Evolutionary conservation across 1,140 invertebrate species (phyloP), one percentile per base, ranked within the genome.

Genomic region (Drosophila lacertosa): DNA sequence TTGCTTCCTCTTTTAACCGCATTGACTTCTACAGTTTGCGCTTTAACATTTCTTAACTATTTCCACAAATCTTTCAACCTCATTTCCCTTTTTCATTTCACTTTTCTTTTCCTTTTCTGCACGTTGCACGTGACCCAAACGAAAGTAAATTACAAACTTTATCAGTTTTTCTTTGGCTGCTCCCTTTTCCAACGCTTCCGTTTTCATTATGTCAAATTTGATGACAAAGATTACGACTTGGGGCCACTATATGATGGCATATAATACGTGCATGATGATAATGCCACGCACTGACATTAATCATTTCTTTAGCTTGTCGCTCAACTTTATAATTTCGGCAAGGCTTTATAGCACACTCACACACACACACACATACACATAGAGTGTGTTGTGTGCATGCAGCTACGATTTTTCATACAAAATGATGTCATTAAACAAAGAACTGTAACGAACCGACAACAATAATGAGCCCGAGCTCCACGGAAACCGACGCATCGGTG

Each of bases 381-480:
- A 18, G 10, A 20, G 3, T 47, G 10, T 39, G 50, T 24, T 53
- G 32, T 48, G 37, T 57, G 58, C 69, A 74, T 84, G 67, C 73
- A 84, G 74, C 77, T 74, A 86, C 74, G 62, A 86, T 86, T 86
- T 86, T 81, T 86, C 82, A 86, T 77, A 66, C 66, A 59, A 74
- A 86, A 88, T 88, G 82, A 86, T 88, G 81, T 88, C 81, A 88
- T 86, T 86, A 86, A 86, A 81, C 74, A 68, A 71, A 74, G 81
- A 86, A 75, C 69, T 53, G 76, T 77, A 86, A 81, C 81, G 73
- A 86, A 86, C 72, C 64, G 73, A 68, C 74, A 45, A 82, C 77
- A 88, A 86, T 88, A 86, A 86, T 86, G 81, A 86, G 81, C 81
- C 57, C 44, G 64, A 42, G 64, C 64, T 64, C 50, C 69, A 59